These are phyloP conservation scores for Ricordea florida DNA, from an alignment of 92 coral and sea anemone species.

Conservation along the genomic window DNA sequence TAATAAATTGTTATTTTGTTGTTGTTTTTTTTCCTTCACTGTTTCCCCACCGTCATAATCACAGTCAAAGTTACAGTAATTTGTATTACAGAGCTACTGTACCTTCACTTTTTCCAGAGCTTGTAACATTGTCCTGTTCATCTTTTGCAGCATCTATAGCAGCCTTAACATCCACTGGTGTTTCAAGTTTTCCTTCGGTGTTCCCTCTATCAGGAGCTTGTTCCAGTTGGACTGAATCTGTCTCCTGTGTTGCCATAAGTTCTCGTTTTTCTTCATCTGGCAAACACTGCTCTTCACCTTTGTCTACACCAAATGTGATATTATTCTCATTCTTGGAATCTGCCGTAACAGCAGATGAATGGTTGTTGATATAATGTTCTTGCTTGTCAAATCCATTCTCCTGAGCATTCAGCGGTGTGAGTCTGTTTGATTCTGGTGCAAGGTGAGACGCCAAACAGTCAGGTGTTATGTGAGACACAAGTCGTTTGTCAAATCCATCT, in stretches of 20 bases:
- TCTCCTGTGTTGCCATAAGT: background rate
- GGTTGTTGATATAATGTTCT: conserved; percentile 1
- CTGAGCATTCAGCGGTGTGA: background rate
- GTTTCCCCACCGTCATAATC: no score
- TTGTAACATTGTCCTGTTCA: no score
- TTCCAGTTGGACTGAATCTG: background rate
- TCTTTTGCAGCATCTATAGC: no score
- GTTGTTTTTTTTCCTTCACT: no score
- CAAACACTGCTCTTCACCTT: background rate
- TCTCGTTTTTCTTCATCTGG: conserved; percentile 8
- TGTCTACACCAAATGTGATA: background rate
- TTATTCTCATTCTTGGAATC: background rate
- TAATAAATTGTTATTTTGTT: no score
- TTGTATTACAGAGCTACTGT: no score
- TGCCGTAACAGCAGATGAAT: background rate
- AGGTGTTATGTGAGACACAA: conserved; percentile 14
- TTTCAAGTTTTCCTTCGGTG: background rate
- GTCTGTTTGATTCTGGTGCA: conserved; percentile 20
- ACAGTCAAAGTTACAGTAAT: no score
- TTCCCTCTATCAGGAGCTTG: conserved; percentile 17
- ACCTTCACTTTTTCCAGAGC: no score
- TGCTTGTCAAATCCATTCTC: conserved; percentile 4
- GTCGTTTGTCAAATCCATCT: background rate
- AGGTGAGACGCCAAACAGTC: background rate
- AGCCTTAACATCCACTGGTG: background rate